Base-by-base conservation (phyloP, 1,140 invertebrate species). In the Druon quercuslanigerum region DNA sequence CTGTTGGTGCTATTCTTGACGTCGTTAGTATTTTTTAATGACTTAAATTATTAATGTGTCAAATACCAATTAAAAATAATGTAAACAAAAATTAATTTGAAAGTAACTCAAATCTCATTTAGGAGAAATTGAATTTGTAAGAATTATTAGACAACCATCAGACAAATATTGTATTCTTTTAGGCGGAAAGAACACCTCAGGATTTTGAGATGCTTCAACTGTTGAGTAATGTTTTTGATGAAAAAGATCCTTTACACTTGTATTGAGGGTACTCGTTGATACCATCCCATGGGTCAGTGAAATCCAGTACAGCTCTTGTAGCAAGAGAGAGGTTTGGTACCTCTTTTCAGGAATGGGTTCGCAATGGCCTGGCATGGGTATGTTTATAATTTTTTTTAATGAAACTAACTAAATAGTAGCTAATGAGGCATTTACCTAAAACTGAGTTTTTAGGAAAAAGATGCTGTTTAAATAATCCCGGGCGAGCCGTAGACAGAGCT, bases 121-220 rank as follows among this genome's bases (percentile, higher is more conserved):
- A 6, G 40, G 3, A 40, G 40, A 6, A 40, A 7, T 7, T 7
- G 40, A 7, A 40, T 0, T 40, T 40, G 3, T 9, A 25, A 11
- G 25, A 25, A 25, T 25, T 25, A 25, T 25, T 25, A 25, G 25
- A 25, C 25, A 25, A 25, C 1, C 25, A 25, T 25, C 25, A 25
- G 25, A 25, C 25, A 25, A 25, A 25, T 25, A 25, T 17, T 57
- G 71, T 16, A 70, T 72, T 72, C 50, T 77, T 79, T 74, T 72
- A 85, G 84, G 16, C 84, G n/a, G 51, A 82, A 70, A 72, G 5
- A 13, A 77, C 50, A 73, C 73, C 74, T 40, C 74, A 81, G 14
- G 89, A 92, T 83, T 83, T 88, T 7, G 90, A 93, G 73, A 86
- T 91, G 0, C 87, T 92, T 75, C 87, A 90, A 25, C 79, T 94